These are phyloP conservation scores for Catotricha subobsoleta DNA, from an alignment of 2,888 invertebrate species.

Conservation along the genomic window DNA sequence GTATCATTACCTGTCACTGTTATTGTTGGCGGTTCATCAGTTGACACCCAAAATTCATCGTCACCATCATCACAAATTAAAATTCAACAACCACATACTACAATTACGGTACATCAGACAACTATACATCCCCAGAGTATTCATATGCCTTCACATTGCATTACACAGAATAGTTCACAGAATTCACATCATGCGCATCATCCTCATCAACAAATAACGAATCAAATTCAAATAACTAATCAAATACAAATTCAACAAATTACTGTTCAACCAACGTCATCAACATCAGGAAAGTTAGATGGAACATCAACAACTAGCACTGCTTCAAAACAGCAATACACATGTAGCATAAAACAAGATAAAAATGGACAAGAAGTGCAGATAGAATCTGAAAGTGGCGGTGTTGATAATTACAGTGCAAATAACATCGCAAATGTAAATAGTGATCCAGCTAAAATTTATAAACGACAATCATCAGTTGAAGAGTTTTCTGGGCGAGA, in stretches of 20 bases:
- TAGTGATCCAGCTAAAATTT: constrained; percentile 1
- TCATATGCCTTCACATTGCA: constrained; percentile 7
- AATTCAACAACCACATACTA: constrained; percentile 14
- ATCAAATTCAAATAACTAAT: constrained; percentile 14
- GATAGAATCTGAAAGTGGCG: constrained; percentile 8
- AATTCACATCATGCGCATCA: constrained; percentile 2
- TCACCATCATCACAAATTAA: constrained; percentile 11
- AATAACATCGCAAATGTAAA: too few species aligned
- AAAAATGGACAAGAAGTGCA: constrained; percentile 12
- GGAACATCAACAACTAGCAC: too few species aligned
- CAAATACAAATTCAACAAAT: constrained; percentile 15
- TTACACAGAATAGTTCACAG: constrained; percentile 5
- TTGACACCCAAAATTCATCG: background rate
- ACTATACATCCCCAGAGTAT: constrained; percentile 13
- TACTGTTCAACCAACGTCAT: constrained; percentile 12
- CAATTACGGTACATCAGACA: constrained; percentile 14
- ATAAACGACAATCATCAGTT: constrained; percentile 5
- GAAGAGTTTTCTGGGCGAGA: constrained; percentile 5
- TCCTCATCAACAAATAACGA: constrained; percentile 5
- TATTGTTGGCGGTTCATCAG: constrained; percentile 11
- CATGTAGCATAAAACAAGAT: constrained; percentile 12
- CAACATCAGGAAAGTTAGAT: too few species aligned
- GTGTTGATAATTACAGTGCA: background rate
- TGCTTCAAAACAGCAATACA: background rate
- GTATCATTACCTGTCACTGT: constrained; percentile 13